Percentiles rank a stretch among this genome's conserved stretches.
phyloP scores from a whole-genome alignment of 2,113 vertebrate genomes.

The Capreolus pygargus region DNA sequence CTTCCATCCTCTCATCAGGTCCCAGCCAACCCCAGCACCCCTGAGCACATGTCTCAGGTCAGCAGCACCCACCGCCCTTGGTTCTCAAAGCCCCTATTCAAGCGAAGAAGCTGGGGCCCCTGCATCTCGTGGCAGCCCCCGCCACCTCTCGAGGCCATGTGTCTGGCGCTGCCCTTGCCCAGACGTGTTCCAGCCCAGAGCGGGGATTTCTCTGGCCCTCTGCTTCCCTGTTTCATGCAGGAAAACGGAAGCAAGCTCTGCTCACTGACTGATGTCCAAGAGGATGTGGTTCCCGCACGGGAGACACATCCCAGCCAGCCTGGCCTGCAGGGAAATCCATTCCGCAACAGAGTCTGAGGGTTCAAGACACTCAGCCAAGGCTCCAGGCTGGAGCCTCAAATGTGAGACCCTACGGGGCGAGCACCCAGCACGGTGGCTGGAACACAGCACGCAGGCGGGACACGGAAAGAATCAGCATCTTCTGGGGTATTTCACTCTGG shows the following conservation, averaged over 20 bases:
- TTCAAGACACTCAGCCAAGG: background rate
- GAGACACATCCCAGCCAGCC: background rate
- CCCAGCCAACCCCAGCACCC: background rate
- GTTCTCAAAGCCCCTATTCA: background rate
- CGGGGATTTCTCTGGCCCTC: background rate
- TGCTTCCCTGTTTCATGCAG: background rate
- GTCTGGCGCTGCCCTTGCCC: background rate
- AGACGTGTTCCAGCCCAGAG: slow-evolving; percentile 26
- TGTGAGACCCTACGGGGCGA: background rate
- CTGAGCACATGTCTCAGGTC: background rate
- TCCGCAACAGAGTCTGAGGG: background rate
- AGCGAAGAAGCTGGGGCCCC: rapidly evolving
- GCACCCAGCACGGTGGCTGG: background rate
- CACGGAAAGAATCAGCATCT: rapidly evolving
- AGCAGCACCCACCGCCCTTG: background rate
- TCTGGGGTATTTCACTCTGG: background rate
- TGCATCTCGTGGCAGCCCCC: background rate
- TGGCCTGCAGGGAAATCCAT: background rate
- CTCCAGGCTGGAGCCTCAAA: background rate
- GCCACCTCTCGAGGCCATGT: background rate
- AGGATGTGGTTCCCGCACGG: background rate
- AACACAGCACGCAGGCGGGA: background rate
- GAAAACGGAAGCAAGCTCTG: slow-evolving; percentile 10
- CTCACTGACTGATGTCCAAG: background rate
- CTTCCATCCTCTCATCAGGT: background rate